These are phyloP conservation scores for Macropodus opercularis DNA, from an alignment of 2,797 vertebrate genomes.

Conservation along the genomic window DNA sequence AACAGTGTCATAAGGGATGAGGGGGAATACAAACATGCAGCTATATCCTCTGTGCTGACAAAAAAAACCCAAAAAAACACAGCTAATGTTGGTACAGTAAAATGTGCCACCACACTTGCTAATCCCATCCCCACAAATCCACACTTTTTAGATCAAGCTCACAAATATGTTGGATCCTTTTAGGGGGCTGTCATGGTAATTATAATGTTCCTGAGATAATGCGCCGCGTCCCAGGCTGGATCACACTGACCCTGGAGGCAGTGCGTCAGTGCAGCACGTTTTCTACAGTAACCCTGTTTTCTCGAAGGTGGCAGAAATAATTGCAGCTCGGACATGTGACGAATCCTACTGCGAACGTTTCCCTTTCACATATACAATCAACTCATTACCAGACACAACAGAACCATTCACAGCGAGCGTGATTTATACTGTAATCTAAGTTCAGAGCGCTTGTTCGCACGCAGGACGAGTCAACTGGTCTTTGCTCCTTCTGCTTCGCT, in stretches of 20 bases:
- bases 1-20: too few relatives aligned
- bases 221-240: slow-evolving; percentile 37
- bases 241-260: slow-evolving; percentile 37
- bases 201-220: slow-evolving; percentile 28
- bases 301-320: slow-evolving; percentile 41
- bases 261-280: too few relatives aligned
- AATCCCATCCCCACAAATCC: slow-evolving; percentile 5
- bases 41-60: too few relatives aligned
- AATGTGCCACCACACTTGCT: neutral
- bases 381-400: slow-evolving; percentile 6
- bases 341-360: slow-evolving; percentile 14
- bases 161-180: too few relatives aligned
- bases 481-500: too few relatives aligned
- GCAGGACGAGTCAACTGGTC: slow-evolving; percentile 6
- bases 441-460: slow-evolving; percentile 38
- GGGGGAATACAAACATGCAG: too few relatives aligned
- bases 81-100: too few relatives aligned
- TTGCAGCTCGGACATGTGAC: slow-evolving; percentile 40
- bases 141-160: slow-evolving; percentile 1
- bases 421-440: slow-evolving; percentile 20
- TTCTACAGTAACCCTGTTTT: too few relatives aligned
- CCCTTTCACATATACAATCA: slow-evolving; percentile 7
- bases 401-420: slow-evolving; percentile 5
- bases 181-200: slow-evolving; percentile 26
- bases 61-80: too few relatives aligned